phyloP scores from a whole-genome alignment of 2,888 invertebrate species.

The Glyphotaelius pellucidus region DNA sequence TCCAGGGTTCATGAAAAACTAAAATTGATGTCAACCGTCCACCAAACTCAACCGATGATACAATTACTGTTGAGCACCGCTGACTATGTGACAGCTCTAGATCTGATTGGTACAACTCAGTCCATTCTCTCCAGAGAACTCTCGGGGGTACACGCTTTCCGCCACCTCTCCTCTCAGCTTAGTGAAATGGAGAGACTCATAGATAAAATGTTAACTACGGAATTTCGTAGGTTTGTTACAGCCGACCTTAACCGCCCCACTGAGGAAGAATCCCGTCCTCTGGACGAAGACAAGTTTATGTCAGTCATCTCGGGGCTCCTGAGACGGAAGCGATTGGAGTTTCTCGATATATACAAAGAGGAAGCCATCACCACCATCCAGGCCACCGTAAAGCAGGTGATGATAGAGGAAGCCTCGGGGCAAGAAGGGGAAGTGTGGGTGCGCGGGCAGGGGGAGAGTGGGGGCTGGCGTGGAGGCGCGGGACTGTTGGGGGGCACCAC shows the following conservation, averaged over 20 bases:
- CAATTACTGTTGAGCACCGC: conserved; percentile 95
- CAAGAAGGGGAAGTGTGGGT: conserved; percentile 76
- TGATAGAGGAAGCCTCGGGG: conserved; percentile 85
- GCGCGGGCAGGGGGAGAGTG: conserved; percentile 57
- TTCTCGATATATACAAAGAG: conserved; percentile 90
- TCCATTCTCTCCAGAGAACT: conserved; percentile 94
- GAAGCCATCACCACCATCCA: conserved; percentile 94
- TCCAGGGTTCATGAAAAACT: conserved; percentile 84
- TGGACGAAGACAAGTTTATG: conserved; percentile 91
- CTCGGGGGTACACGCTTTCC: conserved; percentile 94
- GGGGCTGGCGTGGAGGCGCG: conserved; percentile 60
- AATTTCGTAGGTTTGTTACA: conserved; percentile 94
- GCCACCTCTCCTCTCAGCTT: conserved; percentile 96
- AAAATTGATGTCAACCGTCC: conserved; percentile 95
- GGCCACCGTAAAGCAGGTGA: conserved; percentile 91
- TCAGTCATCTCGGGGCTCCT: conserved; percentile 94
- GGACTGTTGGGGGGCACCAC: conserved; percentile 82
- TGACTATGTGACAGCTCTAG: conserved; percentile 98
- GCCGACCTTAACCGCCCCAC: conserved; percentile 93
- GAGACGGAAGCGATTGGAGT: conserved; percentile 90
- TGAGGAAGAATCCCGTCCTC: conserved; percentile 77
- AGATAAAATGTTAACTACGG: conserved; percentile 97
- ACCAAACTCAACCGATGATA: conserved; percentile 98
- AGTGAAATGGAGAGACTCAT: conserved; percentile 97
- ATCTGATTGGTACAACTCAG: conserved; percentile 97